These are phyloP conservation scores for Achatina immaculata DNA, from an alignment of 1,140 invertebrate species.

Conservation along the genomic window DNA sequence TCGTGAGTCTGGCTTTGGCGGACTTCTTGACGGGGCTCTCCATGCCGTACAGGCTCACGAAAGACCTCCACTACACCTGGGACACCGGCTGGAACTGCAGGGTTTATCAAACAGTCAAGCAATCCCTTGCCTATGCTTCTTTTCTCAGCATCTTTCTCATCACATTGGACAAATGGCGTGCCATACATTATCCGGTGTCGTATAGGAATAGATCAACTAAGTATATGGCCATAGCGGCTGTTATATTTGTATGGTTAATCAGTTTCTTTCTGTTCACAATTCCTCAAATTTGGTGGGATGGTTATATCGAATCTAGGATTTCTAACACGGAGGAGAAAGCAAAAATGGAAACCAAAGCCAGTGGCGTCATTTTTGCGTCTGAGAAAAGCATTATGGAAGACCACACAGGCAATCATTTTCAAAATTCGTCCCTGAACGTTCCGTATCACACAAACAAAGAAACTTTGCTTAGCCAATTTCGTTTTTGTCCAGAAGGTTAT, in stretches of 20 bases:
- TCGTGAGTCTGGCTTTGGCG: slow-evolving; percentile 56
- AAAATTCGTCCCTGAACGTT: neutral
- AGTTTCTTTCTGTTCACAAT: slow-evolving; percentile 54
- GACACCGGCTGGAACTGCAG: slow-evolving; percentile 45
- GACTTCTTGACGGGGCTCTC: slow-evolving; percentile 58
- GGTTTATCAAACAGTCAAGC: slow-evolving; percentile 52
- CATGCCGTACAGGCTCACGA: slow-evolving; percentile 52
- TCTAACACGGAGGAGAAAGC: neutral
- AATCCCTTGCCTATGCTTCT: slow-evolving; percentile 56
- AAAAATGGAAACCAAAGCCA: neutral
- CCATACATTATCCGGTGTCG: slow-evolving; percentile 59
- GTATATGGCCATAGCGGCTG: slow-evolving; percentile 46
- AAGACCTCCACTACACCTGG: slow-evolving; percentile 48
- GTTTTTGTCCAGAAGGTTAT: slow-evolving; percentile 26
- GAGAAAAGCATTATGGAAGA: neutral
- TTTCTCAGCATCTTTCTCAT: slow-evolving; percentile 61
- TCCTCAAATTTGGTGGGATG: slow-evolving; percentile 50
- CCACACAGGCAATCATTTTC: neutral
- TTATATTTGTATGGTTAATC: slow-evolving; percentile 49
- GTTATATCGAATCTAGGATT: neutral
- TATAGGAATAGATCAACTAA: slow-evolving; percentile 56
- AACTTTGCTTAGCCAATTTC: neutral
- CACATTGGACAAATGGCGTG: slow-evolving; percentile 61
- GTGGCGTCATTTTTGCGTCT: neutral
- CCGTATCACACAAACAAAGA: neutral